These are phyloP conservation scores for Misgurnus mizolepis DNA, from an alignment of 2,113 vertebrate genomes.

Conservation along the genomic window DNA sequence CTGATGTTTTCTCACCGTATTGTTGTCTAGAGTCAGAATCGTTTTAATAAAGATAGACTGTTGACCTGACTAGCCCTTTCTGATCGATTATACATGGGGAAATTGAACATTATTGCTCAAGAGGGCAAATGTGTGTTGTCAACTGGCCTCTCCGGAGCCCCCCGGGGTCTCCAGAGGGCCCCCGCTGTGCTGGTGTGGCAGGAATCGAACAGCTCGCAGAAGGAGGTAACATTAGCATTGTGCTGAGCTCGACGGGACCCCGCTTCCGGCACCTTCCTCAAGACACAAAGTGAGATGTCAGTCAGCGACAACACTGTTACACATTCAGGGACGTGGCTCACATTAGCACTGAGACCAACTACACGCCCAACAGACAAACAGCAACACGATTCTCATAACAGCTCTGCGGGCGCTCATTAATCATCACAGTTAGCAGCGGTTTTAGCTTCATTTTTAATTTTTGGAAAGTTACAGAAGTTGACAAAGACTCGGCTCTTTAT, in stretches of 20 bases:
- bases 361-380: slow-evolving; percentile 66
- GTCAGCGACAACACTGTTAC: slow-evolving; percentile 47
- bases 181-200: slow-evolving; percentile 43
- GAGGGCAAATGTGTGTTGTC: not conserved
- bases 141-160: not conserved
- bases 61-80: not conserved
- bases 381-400: slow-evolving; percentile 62
- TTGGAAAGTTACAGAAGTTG: slow-evolving; percentile 52
- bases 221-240: slow-evolving; percentile 47
- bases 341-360: slow-evolving; percentile 63
- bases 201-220: slow-evolving; percentile 51
- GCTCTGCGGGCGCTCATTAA: slow-evolving; percentile 70
- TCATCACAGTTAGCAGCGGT: slow-evolving; percentile 41
- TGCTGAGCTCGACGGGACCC: not conserved
- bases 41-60: not conserved
- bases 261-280: slow-evolving; percentile 16
- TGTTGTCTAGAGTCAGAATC: not conserved
- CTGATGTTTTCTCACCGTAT: not conserved
- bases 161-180: slow-evolving; percentile 50
- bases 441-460: slow-evolving; percentile 20
- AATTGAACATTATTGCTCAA: not conserved
- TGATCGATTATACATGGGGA: not conserved
- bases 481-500: slow-evolving; percentile 25
- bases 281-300: slow-evolving; percentile 65
- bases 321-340: slow-evolving; percentile 52